A percentile compares a stretch with the other conserved stretches of the same genome.
Conservation (phyloP, 1,140 invertebrate species). For the Anthonomus grandis region DNA sequence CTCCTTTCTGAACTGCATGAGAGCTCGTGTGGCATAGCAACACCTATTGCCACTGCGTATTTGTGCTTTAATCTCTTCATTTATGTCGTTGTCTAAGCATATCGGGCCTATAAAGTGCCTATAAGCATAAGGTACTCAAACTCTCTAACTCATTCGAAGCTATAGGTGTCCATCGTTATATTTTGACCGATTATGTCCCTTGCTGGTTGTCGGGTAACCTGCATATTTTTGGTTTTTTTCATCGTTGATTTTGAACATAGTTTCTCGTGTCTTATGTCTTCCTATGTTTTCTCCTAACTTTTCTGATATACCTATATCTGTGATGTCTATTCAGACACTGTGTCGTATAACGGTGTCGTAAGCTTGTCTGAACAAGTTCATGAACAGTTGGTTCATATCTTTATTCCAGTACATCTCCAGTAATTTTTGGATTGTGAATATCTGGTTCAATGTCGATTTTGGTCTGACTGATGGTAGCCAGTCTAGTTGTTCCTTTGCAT, state of each 20-base stretch:
- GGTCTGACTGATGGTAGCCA: background rate
- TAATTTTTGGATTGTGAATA: background rate
- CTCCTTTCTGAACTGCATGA: too few relatives aligned
- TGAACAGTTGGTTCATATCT: too few relatives aligned
- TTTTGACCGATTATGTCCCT: conserved; percentile 5
- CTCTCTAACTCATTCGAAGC: conserved; percentile 3
- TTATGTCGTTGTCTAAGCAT: conserved; percentile 1
- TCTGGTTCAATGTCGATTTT: too few relatives aligned
- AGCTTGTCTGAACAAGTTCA: background rate
- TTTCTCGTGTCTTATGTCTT: background rate
- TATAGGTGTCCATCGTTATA: background rate
- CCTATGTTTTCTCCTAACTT: background rate
- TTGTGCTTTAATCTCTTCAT: conserved; percentile 1
- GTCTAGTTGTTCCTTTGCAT: too few relatives aligned
- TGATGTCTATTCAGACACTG: too few relatives aligned
- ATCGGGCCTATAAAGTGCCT: too few relatives aligned
- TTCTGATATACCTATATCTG: too few relatives aligned
- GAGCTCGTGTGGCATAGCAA: background rate
- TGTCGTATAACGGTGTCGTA: too few relatives aligned
- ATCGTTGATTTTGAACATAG: too few relatives aligned
- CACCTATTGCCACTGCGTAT: background rate
- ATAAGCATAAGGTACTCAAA: background rate
- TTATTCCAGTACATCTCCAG: too few relatives aligned
- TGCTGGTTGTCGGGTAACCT: too few relatives aligned
- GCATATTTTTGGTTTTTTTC: conserved; percentile 1